Conservation (phyloP, 2,888 invertebrate genomes). For the Drosophila atripex region DNA sequence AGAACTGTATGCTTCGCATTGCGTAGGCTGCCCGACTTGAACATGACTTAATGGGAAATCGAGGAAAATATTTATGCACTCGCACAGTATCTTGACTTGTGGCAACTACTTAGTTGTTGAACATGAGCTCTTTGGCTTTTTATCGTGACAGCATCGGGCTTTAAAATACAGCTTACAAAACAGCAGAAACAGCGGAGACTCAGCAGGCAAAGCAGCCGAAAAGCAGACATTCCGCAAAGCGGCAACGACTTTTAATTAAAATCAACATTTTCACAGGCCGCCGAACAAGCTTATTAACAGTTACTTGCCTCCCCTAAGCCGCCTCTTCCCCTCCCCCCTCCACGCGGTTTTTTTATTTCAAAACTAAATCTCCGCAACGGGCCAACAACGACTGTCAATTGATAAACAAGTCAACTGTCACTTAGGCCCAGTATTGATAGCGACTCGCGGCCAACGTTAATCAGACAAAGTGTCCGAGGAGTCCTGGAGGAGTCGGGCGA, state of each 20-base stretch:
- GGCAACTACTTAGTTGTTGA: constrained; percentile 60
- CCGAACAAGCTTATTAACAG: constrained; percentile 74
- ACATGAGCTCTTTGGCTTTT: constrained; percentile 62
- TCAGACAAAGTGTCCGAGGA: constrained; percentile 63
- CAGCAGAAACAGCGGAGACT: constrained; percentile 47
- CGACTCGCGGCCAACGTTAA: constrained; percentile 64
- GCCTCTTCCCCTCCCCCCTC: background rate
- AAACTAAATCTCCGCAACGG: constrained; percentile 2
- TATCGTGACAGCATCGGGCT: constrained; percentile 75
- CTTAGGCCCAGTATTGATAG: constrained; percentile 75
- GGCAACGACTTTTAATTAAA: constrained; percentile 74
- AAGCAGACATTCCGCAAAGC: constrained; percentile 54
- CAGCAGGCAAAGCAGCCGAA: constrained; percentile 40
- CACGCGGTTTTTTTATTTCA: constrained; percentile 44
- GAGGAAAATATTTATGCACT: constrained; percentile 26
- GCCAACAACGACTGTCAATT: constrained; percentile 75
- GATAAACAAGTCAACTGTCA: constrained; percentile 82
- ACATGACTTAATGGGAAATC: constrained; percentile 29
- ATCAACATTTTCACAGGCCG: constrained; percentile 75
- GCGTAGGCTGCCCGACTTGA: constrained; percentile 40
- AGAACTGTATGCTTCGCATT: constrained; percentile 21
- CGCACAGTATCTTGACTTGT: constrained; percentile 35
- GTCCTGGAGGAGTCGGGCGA: constrained; percentile 47
- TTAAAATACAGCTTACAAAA: constrained; percentile 70
- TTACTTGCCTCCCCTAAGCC: constrained; percentile 56